Conservation (phyloP, 2,797 vertebrate species). For the Fringilla coelebs region DNA sequence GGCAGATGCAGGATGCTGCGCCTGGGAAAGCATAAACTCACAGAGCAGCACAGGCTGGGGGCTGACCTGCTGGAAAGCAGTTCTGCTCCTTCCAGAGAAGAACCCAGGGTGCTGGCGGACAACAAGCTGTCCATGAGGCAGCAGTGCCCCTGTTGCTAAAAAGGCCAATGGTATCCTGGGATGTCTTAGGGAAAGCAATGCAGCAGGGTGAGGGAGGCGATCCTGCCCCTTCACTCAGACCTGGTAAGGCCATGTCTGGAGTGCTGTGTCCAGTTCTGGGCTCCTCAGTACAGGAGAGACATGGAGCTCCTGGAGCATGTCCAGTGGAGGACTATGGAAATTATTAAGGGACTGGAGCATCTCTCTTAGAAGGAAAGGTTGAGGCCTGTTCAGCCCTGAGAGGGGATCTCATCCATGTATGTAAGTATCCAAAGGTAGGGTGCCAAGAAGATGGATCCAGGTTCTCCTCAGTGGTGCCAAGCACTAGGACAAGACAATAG, state of each 20-base stretch:
- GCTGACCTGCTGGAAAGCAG: neutral
- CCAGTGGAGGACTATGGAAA: neutral
- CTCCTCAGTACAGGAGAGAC: neutral
- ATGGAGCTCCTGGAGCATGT: neutral
- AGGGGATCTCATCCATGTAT: neutral
- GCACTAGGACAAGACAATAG: neutral
- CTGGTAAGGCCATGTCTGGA: fast-evolving
- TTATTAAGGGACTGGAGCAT: neutral
- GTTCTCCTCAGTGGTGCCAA: neutral
- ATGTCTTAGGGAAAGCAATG: neutral
- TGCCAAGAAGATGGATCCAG: neutral
- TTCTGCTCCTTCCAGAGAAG: neutral
- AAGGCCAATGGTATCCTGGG: neutral
- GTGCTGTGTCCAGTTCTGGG: neutral
- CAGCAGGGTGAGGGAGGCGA: neutral
- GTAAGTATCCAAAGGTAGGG: neutral
- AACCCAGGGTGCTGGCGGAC: neutral
- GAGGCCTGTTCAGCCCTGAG: neutral
- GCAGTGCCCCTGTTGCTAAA: neutral
- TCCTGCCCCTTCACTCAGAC: neutral
- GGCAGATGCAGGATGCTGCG: neutral
- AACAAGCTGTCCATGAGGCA: neutral
- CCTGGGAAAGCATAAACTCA: neutral
- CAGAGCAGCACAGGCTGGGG: neutral
- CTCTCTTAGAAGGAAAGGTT: neutral